Base-by-base conservation (phyloP, 2,888 invertebrate species). In the Scaptomyza tumidula region DNA sequence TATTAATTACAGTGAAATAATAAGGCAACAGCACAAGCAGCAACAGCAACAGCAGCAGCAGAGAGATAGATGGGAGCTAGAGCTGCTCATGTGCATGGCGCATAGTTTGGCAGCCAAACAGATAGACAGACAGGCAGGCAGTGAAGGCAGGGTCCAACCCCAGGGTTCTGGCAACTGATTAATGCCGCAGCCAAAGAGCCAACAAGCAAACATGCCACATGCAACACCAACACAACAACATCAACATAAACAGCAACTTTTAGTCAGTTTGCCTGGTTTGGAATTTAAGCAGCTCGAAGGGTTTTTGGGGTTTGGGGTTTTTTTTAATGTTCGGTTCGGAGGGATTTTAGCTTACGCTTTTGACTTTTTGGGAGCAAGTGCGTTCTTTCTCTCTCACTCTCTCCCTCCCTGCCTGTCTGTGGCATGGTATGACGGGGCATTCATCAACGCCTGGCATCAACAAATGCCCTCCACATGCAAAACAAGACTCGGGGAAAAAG, bases 1-100 rank as follows among this genome's bases (percentile, higher is more conserved):
- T 90, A 90, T 90, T 90, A 90, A 90, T 90, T 90, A 88, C 90
- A 85, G 80, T 82, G 88, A 75, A 84, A 84, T 84, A 89, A 90
- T 90, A 89, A 86, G 78, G 80, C 77, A 71, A 69, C 64, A 73
- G 31, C 49, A 48, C 24, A 24, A 57, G 16, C 56, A 55, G 16
- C 39, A 57, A 27, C 54, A 61, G 9, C 48, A 43, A 43, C 19
- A 19, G 16, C 16, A 48, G 11, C 48, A 44, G 27, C 56, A 52
- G 57, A 52, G 69, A 75, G 75, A 78, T 73, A 73, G 78, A 75
- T 73, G 74, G 50, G 39, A 63, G 75, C 58, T 33, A 58, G 71
- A 64, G 67, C 69, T 71, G 56, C 77, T 66, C 66, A 52, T 76
- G 61, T 62, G 62, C 59, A 58, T 57, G 60, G 77, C 67, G 61